Evolutionary conservation across 2,113 vertebrate genomes (phyloP).

Genomic region (Corythornis cristatus): DNA sequence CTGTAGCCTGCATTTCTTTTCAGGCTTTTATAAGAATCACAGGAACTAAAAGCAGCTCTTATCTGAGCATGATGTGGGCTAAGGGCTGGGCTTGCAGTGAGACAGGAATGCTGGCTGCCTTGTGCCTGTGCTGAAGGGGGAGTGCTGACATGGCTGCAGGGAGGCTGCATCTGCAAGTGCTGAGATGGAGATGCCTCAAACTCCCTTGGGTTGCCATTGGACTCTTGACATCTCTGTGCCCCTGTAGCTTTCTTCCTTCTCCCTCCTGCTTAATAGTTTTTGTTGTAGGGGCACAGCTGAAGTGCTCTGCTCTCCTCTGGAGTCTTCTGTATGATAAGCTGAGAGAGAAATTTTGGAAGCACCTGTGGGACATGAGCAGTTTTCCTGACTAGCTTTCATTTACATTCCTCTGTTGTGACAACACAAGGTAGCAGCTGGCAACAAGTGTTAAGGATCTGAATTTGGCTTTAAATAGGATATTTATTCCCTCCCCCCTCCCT

Average conservation of each 20-base stretch:
- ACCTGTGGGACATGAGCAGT: not conserved
- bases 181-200: not conserved
- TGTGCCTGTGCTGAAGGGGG: not conserved
- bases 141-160: not conserved
- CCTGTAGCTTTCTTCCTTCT: rapidly evolving
- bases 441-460: not conserved
- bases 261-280: not conserved
- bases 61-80: not conserved
- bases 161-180: not conserved
- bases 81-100: too few relatives aligned
- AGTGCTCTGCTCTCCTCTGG: not conserved
- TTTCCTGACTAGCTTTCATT: not conserved
- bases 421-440: not conserved
- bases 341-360: not conserved
- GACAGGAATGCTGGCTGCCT: too few relatives aligned
- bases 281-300: not conserved
- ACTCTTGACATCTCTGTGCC: not conserved
- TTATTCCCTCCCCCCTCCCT: not conserved
- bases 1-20: not conserved
- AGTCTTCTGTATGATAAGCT: not conserved
- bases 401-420: not conserved
- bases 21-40: not conserved
- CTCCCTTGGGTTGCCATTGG: not conserved
- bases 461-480: not conserved
- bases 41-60: not conserved